Conservation (phyloP, 2,888 invertebrate species). For the Cataglyphis livida region DNA sequence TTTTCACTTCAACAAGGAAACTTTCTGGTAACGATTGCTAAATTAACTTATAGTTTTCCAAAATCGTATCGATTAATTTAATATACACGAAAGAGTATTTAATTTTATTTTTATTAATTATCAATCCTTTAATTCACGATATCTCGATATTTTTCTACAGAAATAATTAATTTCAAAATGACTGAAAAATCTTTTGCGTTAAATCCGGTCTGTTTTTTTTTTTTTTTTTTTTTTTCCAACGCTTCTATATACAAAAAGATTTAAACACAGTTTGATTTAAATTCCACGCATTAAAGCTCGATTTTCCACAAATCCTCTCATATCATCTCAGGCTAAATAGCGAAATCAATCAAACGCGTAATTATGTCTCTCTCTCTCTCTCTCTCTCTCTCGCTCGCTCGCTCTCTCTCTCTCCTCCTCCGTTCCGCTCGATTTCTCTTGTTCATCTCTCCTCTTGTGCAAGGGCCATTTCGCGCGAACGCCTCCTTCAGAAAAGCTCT, state of each 20-base stretch:
- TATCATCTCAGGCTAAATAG: not conserved
- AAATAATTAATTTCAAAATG: not conserved
- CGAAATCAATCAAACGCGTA: not conserved
- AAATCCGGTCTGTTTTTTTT: not conserved
- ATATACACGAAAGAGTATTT: not conserved
- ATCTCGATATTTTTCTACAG: not conserved
- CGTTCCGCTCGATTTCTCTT: constrained; percentile 9
- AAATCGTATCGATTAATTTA: not conserved
- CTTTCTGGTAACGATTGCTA: not conserved
- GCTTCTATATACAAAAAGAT: not conserved
- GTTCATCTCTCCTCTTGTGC: constrained; percentile 13
- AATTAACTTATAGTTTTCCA: not conserved
- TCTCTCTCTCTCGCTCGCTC: constrained; percentile 24
- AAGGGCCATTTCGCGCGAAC: constrained; percentile 70
- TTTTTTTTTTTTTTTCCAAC: not conserved
- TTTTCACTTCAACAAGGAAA: not conserved
- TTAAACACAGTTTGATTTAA: not conserved
- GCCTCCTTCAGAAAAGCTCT: constrained; percentile 66
- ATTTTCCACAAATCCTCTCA: not conserved
- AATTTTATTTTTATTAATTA: not conserved
- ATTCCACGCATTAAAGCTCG: not conserved
- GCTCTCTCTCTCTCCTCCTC: constrained; percentile 38
- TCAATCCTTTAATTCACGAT: not conserved
- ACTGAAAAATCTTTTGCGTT: not conserved
- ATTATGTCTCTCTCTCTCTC: constrained; percentile 40